Conservation (phyloP, 2,797 vertebrate species). For the Eulemur coronatus region DNA sequence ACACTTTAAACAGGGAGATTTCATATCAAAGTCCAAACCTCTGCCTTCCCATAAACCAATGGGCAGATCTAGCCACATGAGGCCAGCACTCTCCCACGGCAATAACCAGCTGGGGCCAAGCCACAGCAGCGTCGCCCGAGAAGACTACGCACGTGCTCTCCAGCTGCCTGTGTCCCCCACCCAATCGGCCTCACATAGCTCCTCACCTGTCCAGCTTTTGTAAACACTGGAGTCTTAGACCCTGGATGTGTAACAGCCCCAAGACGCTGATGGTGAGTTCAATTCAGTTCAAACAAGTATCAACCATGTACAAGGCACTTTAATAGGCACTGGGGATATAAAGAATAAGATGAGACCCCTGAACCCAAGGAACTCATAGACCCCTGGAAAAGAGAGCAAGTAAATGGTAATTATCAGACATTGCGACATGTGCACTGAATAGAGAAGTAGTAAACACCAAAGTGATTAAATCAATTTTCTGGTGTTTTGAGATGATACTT, state of each 20-base stretch:
- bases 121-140: accelerated
- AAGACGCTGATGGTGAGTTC: neutral
- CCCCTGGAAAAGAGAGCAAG: neutral
- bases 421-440: neutral
- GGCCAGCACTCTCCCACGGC: neutral
- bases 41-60: conserved; percentile 24
- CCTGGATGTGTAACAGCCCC: neutral
- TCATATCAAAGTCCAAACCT: conserved; percentile 25
- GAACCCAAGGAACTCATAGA: neutral
- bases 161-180: accelerated
- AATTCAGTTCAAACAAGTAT: neutral
- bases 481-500: neutral
- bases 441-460: neutral
- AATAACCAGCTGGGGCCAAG: neutral
- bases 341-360: neutral
- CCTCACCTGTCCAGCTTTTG: neutral
- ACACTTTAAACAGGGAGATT: conserved; percentile 34
- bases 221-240: neutral
- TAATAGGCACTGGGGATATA: neutral
- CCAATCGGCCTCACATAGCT: neutral
- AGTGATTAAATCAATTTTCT: neutral
- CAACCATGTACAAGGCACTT: neutral
- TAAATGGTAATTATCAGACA: neutral
- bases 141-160: accelerated
- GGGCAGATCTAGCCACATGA: neutral